Percentiles rank a stretch among this genome's conserved stretches.
phyloP scores from a whole-genome alignment of 2,797 vertebrate genomes.

The Caiman crocodilus region DNA sequence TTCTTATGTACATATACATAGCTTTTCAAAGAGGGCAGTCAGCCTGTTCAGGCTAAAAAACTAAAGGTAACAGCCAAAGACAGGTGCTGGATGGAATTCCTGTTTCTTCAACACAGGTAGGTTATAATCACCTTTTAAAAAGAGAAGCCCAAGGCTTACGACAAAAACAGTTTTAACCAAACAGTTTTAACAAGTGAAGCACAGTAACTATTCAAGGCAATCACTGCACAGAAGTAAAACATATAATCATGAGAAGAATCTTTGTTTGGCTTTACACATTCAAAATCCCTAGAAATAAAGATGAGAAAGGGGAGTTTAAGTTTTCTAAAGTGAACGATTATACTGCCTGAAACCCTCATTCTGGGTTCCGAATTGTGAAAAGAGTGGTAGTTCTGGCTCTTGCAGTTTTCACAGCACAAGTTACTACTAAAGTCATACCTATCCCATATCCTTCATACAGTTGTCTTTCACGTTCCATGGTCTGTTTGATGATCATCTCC shows the following conservation, averaged over 20 bases:
- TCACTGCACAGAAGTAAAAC: background rate
- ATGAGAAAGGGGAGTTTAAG: background rate
- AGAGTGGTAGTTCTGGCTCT: background rate
- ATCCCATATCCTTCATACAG: constrained; percentile 89
- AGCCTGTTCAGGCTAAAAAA: background rate
- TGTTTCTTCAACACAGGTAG: background rate
- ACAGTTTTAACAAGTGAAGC: background rate
- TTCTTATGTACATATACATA: background rate
- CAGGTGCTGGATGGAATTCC: background rate
- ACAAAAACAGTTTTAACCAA: background rate
- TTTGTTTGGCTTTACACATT: background rate
- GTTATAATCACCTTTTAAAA: background rate
- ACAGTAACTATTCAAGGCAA: background rate
- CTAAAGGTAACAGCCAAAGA: background rate
- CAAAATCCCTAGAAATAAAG: background rate
- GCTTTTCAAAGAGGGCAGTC: background rate
- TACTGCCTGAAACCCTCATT: background rate
- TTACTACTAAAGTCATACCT: constrained; percentile 79
- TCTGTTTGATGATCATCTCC: constrained; percentile 91
- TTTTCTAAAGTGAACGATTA: background rate
- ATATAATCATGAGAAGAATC: background rate
- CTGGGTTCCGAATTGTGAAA: background rate
- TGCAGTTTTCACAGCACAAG: background rate
- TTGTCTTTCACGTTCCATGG: constrained; percentile 87
- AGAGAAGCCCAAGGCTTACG: background rate